phyloP scores from a whole-genome alignment of 2,888 invertebrate genomes.

The Lithophane leautieri region DNA sequence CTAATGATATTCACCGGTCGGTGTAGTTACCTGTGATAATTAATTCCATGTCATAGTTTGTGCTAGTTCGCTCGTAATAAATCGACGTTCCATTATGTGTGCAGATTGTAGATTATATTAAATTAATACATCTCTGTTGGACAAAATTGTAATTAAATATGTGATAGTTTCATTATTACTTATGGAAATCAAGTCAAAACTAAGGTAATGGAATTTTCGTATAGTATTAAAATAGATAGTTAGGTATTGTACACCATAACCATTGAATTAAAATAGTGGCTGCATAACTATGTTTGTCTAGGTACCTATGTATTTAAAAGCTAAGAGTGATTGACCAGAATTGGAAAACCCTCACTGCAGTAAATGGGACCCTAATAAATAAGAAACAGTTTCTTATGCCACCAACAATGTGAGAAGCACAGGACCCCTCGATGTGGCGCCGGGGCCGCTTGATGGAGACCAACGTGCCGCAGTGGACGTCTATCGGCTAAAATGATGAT shows the following conservation, averaged over 20 bases:
- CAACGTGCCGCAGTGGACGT: too few relatives aligned
- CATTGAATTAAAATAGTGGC: too few relatives aligned
- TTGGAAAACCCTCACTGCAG: too few relatives aligned
- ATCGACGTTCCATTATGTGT: slow-evolving; percentile 10
- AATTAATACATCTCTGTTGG: slow-evolving; percentile 23
- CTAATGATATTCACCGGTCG: slow-evolving; percentile 5
- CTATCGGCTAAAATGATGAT: not conserved
- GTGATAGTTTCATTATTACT: not conserved
- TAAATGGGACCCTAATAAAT: too few relatives aligned
- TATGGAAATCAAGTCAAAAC: not conserved
- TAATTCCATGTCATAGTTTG: slow-evolving; percentile 24
- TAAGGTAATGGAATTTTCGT: not conserved
- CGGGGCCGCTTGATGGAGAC: too few relatives aligned
- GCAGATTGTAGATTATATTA: slow-evolving; percentile 17
- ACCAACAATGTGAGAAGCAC: too few relatives aligned
- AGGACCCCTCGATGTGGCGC: too few relatives aligned
- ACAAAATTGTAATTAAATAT: not conserved
- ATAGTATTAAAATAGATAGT: not conserved
- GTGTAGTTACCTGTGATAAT: slow-evolving; percentile 3
- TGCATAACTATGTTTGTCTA: too few relatives aligned
- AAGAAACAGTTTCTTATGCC: too few relatives aligned
- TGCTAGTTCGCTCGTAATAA: slow-evolving; percentile 28
- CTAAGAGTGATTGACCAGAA: too few relatives aligned
- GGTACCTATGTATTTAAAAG: too few relatives aligned
- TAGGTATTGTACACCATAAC: too few relatives aligned